A percentile compares a stretch with the other conserved stretches of the same genome.
Evolutionary conservation across 2,797 vertebrate species (phyloP).

Genomic region (Cyclopterus lumpus): DNA sequence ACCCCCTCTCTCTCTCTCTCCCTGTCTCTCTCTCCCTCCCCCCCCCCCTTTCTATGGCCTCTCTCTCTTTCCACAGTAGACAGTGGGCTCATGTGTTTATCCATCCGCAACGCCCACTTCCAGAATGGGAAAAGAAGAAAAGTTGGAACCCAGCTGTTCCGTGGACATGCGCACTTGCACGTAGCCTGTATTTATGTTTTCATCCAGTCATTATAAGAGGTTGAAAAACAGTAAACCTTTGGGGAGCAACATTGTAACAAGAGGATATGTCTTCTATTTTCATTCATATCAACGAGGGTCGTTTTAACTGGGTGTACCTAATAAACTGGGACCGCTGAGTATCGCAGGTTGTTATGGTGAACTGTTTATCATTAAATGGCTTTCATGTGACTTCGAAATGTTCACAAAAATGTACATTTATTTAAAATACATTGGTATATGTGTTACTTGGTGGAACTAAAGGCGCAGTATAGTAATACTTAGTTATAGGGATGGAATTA

Average conservation of each 20-base stretch:
- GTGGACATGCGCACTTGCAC: constrained; percentile 61
- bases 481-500: no score
- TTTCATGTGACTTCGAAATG: not conserved
- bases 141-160: constrained; percentile 20
- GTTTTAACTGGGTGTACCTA: not conserved
- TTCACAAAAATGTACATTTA: not conserved
- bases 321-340: not conserved
- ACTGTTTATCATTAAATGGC: no score
- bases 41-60: not conserved
- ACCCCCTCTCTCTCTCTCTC: not conserved
- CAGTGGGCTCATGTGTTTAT: not conserved
- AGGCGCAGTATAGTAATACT: not conserved
- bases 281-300: not conserved
- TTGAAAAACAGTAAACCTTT: not conserved
- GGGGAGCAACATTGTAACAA: not conserved
- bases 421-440: not conserved
- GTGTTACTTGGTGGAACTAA: not conserved
- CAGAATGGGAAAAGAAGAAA: constrained; percentile 9
- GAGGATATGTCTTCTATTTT: not conserved
- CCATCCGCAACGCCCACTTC: constrained; percentile 21
- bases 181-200: constrained; percentile 31
- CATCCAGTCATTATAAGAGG: not conserved
- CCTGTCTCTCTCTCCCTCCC: not conserved
- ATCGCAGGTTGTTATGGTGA: no score
- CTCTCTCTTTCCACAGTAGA: not conserved